These are phyloP conservation scores for Andricus curvator DNA, from an alignment of 2,888 invertebrate species.

Conservation along the genomic window DNA sequence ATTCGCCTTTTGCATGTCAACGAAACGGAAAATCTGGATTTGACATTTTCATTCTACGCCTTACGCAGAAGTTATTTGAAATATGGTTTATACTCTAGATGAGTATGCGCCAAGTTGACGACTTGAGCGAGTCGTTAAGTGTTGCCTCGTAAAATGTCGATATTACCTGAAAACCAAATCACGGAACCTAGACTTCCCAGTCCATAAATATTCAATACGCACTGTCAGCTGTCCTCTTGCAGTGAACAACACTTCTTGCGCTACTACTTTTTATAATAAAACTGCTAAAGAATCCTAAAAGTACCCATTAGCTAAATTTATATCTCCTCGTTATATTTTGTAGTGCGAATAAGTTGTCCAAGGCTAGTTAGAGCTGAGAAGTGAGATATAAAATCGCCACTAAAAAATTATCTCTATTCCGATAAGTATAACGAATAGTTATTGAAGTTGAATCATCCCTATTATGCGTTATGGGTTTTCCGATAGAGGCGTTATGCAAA, in stretches of 20 bases:
- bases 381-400: neutral
- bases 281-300: neutral
- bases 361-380: neutral
- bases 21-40: slow-evolving; percentile 58
- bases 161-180: slow-evolving; percentile 61
- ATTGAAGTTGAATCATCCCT: neutral
- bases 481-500: neutral
- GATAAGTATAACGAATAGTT: neutral
- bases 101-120: slow-evolving; percentile 60
- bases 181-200: neutral
- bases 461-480: neutral
- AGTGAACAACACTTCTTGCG: neutral
- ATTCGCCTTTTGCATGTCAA: slow-evolving; percentile 8
- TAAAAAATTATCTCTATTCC: neutral
- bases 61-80: slow-evolving; percentile 61
- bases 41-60: slow-evolving; percentile 69
- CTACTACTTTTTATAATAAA: neutral
- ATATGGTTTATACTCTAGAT: slow-evolving; percentile 56
- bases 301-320: neutral
- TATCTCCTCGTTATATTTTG: neutral
- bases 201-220: slow-evolving; percentile 34
- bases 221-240: neutral
- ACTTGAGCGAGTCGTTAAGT: slow-evolving; percentile 63
- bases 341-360: neutral
- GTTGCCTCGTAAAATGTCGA: slow-evolving; percentile 55